phyloP scores from a whole-genome alignment of 2,113 vertebrate species.

The Channa maculata region DNA sequence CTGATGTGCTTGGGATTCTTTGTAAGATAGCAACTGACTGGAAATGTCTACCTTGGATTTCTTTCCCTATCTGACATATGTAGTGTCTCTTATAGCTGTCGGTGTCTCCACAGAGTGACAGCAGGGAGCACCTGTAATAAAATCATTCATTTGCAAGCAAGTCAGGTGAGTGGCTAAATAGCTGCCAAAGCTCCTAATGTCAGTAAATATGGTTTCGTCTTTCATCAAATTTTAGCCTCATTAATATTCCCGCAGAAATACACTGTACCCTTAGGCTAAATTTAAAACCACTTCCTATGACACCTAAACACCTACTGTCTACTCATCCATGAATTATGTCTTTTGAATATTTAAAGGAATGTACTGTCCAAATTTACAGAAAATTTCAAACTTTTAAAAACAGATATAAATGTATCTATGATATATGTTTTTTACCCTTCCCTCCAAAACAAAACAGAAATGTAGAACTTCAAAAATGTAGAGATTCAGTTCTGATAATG shows the following conservation, averaged over 20 bases:
- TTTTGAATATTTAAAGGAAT: too few relatives aligned
- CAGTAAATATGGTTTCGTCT: neutral
- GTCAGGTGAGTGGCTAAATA: neutral
- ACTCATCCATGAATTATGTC: too few relatives aligned
- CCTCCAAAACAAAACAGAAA: neutral
- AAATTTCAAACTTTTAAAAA: too few relatives aligned
- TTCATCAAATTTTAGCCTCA: neutral
- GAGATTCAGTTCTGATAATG: neutral
- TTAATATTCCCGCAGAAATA: neutral
- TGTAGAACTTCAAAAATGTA: too few relatives aligned
- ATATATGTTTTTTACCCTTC: too few relatives aligned
- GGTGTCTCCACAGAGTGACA: neutral
- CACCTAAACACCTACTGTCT: neutral
- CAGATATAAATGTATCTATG: too few relatives aligned
- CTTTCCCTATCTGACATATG: conserved; percentile 22
- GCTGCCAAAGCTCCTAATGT: neutral
- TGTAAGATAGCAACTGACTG: conserved; percentile 39
- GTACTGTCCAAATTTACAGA: too few relatives aligned
- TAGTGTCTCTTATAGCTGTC: conserved; percentile 40
- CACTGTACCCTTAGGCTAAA: neutral
- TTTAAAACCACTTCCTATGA: neutral
- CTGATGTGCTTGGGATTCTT: conserved; percentile 5
- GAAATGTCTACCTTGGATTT: conserved; percentile 22
- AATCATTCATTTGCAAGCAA: neutral
- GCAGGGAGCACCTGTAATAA: neutral